phyloP scores from a whole-genome alignment of 2,113 vertebrate genomes.

The Psittacara wagleri region DNA sequence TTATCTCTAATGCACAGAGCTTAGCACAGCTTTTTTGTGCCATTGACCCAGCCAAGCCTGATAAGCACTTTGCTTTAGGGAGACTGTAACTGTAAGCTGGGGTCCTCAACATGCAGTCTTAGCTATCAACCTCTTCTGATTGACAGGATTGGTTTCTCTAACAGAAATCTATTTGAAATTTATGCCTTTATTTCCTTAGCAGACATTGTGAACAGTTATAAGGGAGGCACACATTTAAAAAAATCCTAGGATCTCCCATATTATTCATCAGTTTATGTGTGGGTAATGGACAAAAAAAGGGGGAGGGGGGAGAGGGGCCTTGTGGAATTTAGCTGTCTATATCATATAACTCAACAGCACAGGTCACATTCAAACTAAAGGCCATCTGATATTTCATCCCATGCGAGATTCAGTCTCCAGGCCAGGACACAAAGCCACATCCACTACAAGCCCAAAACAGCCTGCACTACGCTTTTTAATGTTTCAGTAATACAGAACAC shows the following conservation, averaged over 20 bases:
- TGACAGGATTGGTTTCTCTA: neutral
- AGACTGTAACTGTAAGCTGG: neutral
- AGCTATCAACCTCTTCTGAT: neutral
- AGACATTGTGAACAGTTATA: neutral
- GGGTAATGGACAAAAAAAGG: neutral
- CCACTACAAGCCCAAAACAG: neutral
- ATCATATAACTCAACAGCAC: neutral
- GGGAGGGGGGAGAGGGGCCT: rapidly evolving
- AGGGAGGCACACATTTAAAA: neutral
- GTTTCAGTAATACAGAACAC: neutral
- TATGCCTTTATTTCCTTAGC: neutral
- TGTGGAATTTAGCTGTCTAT: neutral
- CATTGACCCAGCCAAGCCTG: neutral
- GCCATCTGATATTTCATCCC: neutral
- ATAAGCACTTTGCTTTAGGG: neutral
- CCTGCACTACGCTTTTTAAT: neutral
- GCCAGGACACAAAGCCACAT: neutral
- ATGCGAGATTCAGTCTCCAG: neutral
- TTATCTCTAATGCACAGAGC: neutral
- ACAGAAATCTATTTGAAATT: neutral
- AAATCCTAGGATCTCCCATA: neutral
- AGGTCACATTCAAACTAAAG: neutral
- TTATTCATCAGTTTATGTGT: neutral
- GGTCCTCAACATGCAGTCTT: neutral
- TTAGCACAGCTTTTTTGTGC: neutral